These are phyloP conservation scores for Pipistrellus pipistrellus DNA, from an alignment of 2,797 vertebrate genomes.

Conservation along the genomic window DNA sequence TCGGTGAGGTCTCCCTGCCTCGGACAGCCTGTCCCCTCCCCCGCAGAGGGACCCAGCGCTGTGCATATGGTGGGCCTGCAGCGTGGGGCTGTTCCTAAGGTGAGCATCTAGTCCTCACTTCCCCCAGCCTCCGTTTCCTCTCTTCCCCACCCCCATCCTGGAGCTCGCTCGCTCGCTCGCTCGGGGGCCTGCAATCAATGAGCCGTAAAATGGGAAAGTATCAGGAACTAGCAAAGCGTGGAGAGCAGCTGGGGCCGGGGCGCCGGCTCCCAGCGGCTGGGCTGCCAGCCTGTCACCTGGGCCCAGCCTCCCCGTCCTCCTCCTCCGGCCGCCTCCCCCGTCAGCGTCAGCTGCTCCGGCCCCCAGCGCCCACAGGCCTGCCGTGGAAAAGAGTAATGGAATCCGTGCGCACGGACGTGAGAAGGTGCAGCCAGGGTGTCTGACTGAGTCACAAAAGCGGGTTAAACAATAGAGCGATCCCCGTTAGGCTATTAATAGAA, in stretches of 20 bases:
- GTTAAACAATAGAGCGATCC: neutral
- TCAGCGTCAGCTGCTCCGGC: neutral
- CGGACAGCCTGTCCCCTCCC: neutral
- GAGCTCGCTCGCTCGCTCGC: no score
- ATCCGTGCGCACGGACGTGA: neutral
- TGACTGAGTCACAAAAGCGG: neutral
- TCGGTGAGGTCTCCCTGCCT: neutral
- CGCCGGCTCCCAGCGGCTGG: neutral
- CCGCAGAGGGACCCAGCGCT: neutral
- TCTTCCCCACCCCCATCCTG: slow-evolving; percentile 43
- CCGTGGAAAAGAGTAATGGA: slow-evolving; percentile 21
- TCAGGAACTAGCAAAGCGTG: slow-evolving; percentile 66
- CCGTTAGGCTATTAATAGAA: neutral
- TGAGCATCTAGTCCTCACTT: neutral
- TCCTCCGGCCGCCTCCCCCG: neutral
- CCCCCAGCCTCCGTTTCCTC: neutral
- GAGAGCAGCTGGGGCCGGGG: slow-evolving; percentile 75
- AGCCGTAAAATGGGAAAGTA: slow-evolving; percentile 79
- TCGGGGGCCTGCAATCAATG: slow-evolving; percentile 73
- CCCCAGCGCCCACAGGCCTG: slow-evolving; percentile 34
- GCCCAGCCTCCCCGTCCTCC: neutral
- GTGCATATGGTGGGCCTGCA: neutral
- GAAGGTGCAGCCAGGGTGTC: neutral
- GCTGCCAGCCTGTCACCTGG: neutral
- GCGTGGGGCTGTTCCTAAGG: neutral